A percentile compares a stretch with the other conserved stretches of the same genome.
These are phyloP conservation scores for Eledone cirrhosa DNA, from an alignment of 2,888 invertebrate genomes.

Conservation along the genomic window DNA sequence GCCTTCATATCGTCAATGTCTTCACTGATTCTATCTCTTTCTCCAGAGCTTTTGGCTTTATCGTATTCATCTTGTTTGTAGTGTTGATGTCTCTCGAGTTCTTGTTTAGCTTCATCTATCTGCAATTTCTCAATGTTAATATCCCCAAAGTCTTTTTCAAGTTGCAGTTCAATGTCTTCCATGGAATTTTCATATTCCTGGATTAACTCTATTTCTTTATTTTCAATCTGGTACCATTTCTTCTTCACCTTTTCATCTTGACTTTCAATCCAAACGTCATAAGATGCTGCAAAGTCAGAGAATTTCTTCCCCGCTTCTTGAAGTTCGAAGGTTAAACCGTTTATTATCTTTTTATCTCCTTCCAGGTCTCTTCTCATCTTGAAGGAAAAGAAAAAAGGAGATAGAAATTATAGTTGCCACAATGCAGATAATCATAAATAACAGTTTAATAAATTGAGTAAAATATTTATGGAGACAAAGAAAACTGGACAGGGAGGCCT, in stretches of 20 bases:
- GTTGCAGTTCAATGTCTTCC: conserved; percentile 38
- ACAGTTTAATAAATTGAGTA: too few species aligned
- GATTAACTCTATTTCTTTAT: conserved; percentile 17
- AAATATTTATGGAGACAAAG: too few species aligned
- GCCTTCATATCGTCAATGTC: conserved; percentile 48
- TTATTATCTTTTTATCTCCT: background rate
- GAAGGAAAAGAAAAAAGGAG: background rate
- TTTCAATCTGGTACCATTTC: conserved; percentile 4
- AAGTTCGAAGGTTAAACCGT: background rate
- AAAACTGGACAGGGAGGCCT: too few species aligned
- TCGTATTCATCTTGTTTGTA: background rate
- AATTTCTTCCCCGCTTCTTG: conserved; percentile 1
- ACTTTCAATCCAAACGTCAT: background rate
- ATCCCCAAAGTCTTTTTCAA: conserved; percentile 48
- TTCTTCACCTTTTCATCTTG: background rate
- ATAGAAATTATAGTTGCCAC: too few species aligned
- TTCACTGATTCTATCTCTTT: conserved; percentile 41
- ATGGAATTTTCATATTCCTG: background rate
- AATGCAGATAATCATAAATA: background rate
- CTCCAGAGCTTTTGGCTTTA: conserved; percentile 35
- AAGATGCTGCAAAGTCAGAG: background rate
- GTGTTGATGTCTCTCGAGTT: conserved; percentile 32
- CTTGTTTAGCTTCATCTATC: conserved; percentile 45
- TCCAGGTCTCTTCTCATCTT: conserved; percentile 18
- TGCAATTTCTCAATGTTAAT: conserved; percentile 44